Percentiles rank a stretch among this genome's conserved stretches.
phyloP scores from a whole-genome alignment of 2,113 vertebrate species.

The Indri indri region DNA sequence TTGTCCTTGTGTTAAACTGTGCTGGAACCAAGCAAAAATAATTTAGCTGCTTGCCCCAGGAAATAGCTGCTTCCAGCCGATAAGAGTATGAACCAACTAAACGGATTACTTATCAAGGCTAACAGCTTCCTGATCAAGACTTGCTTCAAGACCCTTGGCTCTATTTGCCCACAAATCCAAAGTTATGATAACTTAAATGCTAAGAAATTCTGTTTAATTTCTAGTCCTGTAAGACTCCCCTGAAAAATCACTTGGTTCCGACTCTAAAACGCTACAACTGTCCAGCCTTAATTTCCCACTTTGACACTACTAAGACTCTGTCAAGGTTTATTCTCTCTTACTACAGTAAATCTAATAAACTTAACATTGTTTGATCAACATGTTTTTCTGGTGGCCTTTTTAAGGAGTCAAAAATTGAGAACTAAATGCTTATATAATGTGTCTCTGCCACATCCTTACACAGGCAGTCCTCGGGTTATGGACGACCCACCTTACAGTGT shows the following conservation, averaged over 20 bases:
- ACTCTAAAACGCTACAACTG: neutral
- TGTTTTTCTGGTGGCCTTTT: neutral
- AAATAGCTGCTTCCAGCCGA: conserved; percentile 61
- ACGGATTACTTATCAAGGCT: neutral
- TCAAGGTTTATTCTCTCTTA: neutral
- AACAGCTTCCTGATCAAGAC: conserved; percentile 48
- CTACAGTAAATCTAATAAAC: neutral
- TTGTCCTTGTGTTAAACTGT: conserved; percentile 44
- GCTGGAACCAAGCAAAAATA: conserved; percentile 45
- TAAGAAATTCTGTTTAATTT: neutral
- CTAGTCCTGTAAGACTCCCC: neutral
- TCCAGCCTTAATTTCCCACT: neutral
- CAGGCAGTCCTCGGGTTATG: too few species aligned
- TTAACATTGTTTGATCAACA: neutral
- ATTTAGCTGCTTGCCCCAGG: conserved; percentile 54
- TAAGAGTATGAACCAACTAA: conserved; percentile 55
- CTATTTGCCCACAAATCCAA: neutral
- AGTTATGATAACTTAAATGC: neutral
- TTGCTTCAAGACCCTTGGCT: conserved; percentile 45
- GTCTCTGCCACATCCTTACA: neutral
- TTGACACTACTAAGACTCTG: neutral
- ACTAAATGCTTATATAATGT: neutral
- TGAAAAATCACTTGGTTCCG: neutral
- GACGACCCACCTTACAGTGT: too few species aligned
- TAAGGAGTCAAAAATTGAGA: neutral